Evolutionary conservation across 2,888 invertebrate species (phyloP), one percentile per base, ranked within the genome.

Genomic region (Drosophila demipolita): DNA sequence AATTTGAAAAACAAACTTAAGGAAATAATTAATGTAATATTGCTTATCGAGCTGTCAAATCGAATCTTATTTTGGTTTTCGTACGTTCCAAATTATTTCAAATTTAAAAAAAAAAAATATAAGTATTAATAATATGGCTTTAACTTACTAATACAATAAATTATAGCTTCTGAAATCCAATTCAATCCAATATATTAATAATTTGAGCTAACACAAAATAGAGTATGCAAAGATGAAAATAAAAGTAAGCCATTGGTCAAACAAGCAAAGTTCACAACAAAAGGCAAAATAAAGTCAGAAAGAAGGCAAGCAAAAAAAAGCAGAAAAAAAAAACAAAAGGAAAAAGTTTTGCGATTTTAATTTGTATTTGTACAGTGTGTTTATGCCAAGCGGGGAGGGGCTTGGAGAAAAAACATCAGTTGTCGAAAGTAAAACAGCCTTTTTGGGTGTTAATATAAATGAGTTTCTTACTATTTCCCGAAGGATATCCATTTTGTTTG

Each of bases 291-390:
- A 50, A 53, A 59, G 62, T 61, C 68, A 53, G 59, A 23, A n/a
- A 40, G 60, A 40, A 23, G 20, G 42, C 5, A 26, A 23, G 15
- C 1, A 35, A 20, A 5, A 15, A 32, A 36, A 17, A 20, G 33
- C 7, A 12, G 52, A 53, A 36, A 26, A 26, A 17, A 6, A 54
- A 6, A 50, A 48, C 15, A 26, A 15, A 32, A 63, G 42, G 26
- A 40, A 48, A 70, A 68, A 65, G 67, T 68, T 75, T 75, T 66
- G 49, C 65, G 70, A 64, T 75, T 85, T 82, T 82, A 75, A 84
- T 84, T 82, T 79, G 71, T 74, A 66, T 78, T 66, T 66, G 58
- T 38, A 52, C 8, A 20, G 45, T 23, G 15, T 20, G 15, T 12
- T 11, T 36, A 15, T 45, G 20, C 33, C 49, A n/a, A 8, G 7